A percentile compares a stretch with the other conserved stretches of the same genome.
Conservation (phyloP, 1,140 invertebrate genomes). For the Brachionus rotundiformis region DNA sequence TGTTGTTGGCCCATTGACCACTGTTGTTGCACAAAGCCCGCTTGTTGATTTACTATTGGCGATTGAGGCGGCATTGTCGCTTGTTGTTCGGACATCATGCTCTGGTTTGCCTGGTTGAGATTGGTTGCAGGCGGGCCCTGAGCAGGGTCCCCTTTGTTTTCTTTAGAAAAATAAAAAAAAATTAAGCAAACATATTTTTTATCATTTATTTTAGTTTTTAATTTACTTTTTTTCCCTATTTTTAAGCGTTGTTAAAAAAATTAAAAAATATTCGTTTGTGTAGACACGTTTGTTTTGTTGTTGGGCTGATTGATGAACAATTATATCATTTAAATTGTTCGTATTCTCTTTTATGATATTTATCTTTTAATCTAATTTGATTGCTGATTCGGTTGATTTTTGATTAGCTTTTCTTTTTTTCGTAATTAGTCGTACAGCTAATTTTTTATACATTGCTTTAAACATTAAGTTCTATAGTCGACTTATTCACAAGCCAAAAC, state of each 20-base stretch:
- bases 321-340: background rate
- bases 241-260: background rate
- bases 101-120: background rate
- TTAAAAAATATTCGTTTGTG: background rate
- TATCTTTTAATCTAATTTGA: background rate
- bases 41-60: background rate
- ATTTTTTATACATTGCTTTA: background rate
- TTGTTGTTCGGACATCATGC: slow-evolving; percentile 17
- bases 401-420: background rate
- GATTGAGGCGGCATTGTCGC: background rate
- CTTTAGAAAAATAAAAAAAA: background rate
- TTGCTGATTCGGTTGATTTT: background rate
- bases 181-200: background rate
- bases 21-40: background rate
- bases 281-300: background rate
- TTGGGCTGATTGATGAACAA: background rate
- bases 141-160: slow-evolving; percentile 42
- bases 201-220: background rate
- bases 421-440: background rate
- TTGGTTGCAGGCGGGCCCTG: background rate
- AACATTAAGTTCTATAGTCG: background rate
- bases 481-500: slow-evolving; percentile 7
- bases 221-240: slow-evolving; percentile 47
- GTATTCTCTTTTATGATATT: background rate
- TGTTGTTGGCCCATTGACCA: background rate